Base-by-base conservation (phyloP, 2,888 invertebrate species). In the Protula sp. region DNA sequence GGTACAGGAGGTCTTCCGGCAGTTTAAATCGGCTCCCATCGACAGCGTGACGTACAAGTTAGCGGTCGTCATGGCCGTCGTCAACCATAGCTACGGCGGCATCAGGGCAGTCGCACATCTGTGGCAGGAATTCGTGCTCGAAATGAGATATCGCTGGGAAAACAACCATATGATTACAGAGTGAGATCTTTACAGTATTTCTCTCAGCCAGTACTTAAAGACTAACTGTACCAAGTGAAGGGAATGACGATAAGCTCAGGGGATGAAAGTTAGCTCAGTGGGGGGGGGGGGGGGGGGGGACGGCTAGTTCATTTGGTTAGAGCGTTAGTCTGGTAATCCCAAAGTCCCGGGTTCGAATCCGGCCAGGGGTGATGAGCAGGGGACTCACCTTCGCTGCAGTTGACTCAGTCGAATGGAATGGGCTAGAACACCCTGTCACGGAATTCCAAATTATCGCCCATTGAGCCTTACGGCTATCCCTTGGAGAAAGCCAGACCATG, bases 51-150 rank as follows among this genome's bases (percentile, higher is more conserved):
- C 90, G 0, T 90, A 91, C 87, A 86, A 93, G 48, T 80, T 95
- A 29, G 87, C 91, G 0, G 85, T 91, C 29, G 30, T 85, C 89
- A 66, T 88, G 61, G 76, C 75, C 68, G 70, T 78, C 47, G 68
- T 79, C 24, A 77, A 78, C 65, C 72, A 76, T 57, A 72, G 74
- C 52, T 65, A 73, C 58, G 87, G 90, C 26, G 87, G 91, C 3
- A 64, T 83, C 26, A 67, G 74, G 24, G 84, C 87, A 0, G 84
- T 94, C 58, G 91, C 92, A 0, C 93, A 95, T 75, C 79, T 97
- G 19, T 98, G 97, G 97, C 90, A 91, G 72, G 94, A 94, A 78
- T 91, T 98, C 75, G 87, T 90, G 0, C 88, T 92, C 70, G 93
- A 94, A 79, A 86, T 98, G 78, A 86, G 94, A 64, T 90, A 89